phyloP scores from a whole-genome alignment of 2,113 vertebrate genomes.

The Ia io region DNA sequence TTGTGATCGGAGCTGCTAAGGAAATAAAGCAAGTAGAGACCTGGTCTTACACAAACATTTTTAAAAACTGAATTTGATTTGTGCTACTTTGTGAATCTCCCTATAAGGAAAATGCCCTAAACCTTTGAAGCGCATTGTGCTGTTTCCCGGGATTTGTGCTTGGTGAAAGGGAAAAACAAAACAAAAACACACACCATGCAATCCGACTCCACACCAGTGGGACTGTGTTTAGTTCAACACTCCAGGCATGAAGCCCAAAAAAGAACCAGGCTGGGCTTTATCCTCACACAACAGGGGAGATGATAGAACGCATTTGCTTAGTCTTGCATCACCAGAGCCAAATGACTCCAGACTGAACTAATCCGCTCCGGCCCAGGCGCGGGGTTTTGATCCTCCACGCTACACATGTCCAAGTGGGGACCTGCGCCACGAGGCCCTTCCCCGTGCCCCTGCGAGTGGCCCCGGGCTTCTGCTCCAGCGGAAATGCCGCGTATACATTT shows the following conservation, averaged over 20 bases:
- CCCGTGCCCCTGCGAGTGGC: constrained; percentile 56
- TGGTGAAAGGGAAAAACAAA: constrained; percentile 23
- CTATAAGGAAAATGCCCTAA: not conserved
- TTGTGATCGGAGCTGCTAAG: not conserved
- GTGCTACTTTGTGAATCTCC: not conserved
- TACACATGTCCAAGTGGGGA: constrained; percentile 67
- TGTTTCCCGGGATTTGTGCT: not conserved
- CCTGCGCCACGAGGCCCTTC: constrained; percentile 39
- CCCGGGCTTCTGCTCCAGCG: constrained; percentile 50
- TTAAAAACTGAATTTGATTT: not conserved
- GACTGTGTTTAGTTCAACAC: constrained; percentile 73
- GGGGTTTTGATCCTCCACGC: constrained; percentile 25
- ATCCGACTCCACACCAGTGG: constrained; percentile 48
- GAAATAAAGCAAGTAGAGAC: not conserved
- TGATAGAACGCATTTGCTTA: constrained; percentile 41
- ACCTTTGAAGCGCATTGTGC: not conserved
- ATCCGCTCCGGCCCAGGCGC: constrained; percentile 55
- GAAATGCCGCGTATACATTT: constrained; percentile 55
- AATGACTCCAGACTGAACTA: constrained; percentile 67
- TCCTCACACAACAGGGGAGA: constrained; percentile 62
- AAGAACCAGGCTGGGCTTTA: constrained; percentile 53
- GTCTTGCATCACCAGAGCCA: constrained; percentile 61
- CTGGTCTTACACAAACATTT: not conserved
- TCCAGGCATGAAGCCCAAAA: constrained; percentile 67
- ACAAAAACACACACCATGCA: constrained; percentile 52